Evolutionary conservation across 2,113 vertebrate genomes (phyloP), one percentile per base, ranked within the genome.

Genomic region (Podarcis muralis): DNA sequence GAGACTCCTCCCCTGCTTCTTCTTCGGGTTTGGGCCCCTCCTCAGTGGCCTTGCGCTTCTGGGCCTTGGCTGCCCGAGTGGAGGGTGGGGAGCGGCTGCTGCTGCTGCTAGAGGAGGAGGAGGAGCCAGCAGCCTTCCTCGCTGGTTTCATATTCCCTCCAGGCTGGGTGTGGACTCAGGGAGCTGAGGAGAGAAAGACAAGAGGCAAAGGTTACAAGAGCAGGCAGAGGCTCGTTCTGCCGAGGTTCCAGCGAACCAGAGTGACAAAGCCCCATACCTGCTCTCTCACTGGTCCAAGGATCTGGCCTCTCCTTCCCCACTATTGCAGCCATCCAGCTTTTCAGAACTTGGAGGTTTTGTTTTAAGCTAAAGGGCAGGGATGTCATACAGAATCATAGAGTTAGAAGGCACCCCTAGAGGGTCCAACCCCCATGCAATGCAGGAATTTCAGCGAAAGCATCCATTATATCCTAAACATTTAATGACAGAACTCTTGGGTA

Each of bases 61-160:
- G 95, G 74, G 97, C 97, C 93, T 98, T 97, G 93, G 97, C 97
- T 91, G 97, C 97, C 91, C 98, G 96, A 22, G 97, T 96, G 85
- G 97, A 96, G 18, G 95, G 96, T 6, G 97, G 97, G 48, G 94
- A 95, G 74, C 93, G 96, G 92, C 95, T 88, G 87, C 92, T 85
- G 1, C 43, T 71, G 76, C 66, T 69, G 66, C 66, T 69, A 3
- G 76, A 81, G 20, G 97, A 96, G 40, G 84, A 93, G 85, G 57
- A 90, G 72, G 78, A 95, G 90, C 97, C 90, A 94, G 96, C 91
- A 89, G 96, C 90, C 97, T 96, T 98, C 95, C 97, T 98, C 93
- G 96, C 91, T 18, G 98, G 96, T 95, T 98, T 98, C 98, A 98
- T 98, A 91, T 93, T 94, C 66, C 81, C 77, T 20, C 62, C 84